phyloP scores from a whole-genome alignment of 2,113 vertebrate species.

The Triplophysa tibetana region DNA sequence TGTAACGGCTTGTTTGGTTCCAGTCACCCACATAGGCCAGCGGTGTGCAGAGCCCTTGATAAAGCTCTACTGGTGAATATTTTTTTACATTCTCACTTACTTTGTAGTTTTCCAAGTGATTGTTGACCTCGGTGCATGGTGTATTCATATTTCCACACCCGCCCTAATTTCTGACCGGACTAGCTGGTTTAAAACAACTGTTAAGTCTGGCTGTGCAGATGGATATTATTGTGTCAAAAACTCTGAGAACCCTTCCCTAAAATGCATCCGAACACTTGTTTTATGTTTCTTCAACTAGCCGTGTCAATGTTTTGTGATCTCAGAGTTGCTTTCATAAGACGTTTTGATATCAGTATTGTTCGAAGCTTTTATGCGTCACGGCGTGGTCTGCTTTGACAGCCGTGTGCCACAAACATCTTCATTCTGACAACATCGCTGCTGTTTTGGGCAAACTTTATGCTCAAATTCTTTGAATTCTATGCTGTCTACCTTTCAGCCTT shows the following conservation, averaged over 20 bases:
- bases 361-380: background rate
- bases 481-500: background rate
- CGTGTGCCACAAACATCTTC: constrained; percentile 9
- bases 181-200: too few species aligned
- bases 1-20: background rate
- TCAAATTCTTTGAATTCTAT: background rate
- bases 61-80: background rate
- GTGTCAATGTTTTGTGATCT: constrained; percentile 20
- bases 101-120: background rate
- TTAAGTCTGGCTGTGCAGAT: too few species aligned
- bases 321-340: constrained; percentile 11
- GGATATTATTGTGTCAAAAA: too few species aligned
- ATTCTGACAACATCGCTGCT: background rate
- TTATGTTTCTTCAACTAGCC: background rate
- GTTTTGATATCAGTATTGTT: background rate
- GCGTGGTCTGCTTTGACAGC: background rate
- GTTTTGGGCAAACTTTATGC: background rate
- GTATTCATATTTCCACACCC: too few species aligned
- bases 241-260: background rate
- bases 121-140: background rate
- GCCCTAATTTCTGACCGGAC: too few species aligned
- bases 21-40: background rate
- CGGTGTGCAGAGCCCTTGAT: background rate
- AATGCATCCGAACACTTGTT: background rate
- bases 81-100: background rate